phyloP scores from a whole-genome alignment of 2,797 vertebrate species.

The Gambusia yucatana region DNA sequence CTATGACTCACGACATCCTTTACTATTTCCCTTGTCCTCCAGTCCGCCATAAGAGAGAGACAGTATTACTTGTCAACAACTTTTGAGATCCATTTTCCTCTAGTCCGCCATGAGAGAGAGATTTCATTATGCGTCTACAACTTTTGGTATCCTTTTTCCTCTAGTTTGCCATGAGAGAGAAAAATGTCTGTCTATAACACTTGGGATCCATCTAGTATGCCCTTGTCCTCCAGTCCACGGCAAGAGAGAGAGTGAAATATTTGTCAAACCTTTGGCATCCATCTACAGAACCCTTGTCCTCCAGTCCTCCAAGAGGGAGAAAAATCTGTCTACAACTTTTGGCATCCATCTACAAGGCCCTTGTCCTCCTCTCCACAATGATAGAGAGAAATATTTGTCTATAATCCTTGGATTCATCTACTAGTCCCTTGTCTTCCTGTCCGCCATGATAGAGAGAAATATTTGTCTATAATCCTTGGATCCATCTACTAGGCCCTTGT shows the following conservation, averaged over 20 bases:
- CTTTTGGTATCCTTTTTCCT: slow-evolving; percentile 17
- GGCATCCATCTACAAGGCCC: slow-evolving; percentile 34
- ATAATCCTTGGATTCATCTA: slow-evolving; percentile 30
- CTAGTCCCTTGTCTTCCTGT: slow-evolving; percentile 26
- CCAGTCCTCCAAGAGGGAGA: slow-evolving; percentile 34
- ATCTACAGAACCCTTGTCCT: slow-evolving; percentile 46
- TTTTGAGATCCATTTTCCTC: slow-evolving; percentile 19
- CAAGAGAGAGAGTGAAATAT: slow-evolving; percentile 30
- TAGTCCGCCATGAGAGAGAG: slow-evolving; percentile 31
- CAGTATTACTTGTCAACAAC: slow-evolving; percentile 30
- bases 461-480: slow-evolving; percentile 34
- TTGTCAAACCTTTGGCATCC: slow-evolving; percentile 20
- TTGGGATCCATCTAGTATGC: slow-evolving; percentile 32
- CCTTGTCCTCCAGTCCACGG: slow-evolving; percentile 46
- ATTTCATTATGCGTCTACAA: slow-evolving; percentile 34
- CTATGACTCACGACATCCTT: not conserved
- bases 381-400: slow-evolving; percentile 43
- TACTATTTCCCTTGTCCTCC: slow-evolving; percentile 3
- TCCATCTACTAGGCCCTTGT: slow-evolving; percentile 36
- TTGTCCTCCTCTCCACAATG: slow-evolving; percentile 46
- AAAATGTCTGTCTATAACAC: slow-evolving; percentile 30
- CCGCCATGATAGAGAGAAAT: slow-evolving; percentile 24
- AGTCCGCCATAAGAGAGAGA: slow-evolving; percentile 32
- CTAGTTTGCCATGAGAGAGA: slow-evolving; percentile 48
- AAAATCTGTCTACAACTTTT: slow-evolving; percentile 33